Conservation (phyloP, 2,888 invertebrate genomes). For the Cenopis cana region DNA sequence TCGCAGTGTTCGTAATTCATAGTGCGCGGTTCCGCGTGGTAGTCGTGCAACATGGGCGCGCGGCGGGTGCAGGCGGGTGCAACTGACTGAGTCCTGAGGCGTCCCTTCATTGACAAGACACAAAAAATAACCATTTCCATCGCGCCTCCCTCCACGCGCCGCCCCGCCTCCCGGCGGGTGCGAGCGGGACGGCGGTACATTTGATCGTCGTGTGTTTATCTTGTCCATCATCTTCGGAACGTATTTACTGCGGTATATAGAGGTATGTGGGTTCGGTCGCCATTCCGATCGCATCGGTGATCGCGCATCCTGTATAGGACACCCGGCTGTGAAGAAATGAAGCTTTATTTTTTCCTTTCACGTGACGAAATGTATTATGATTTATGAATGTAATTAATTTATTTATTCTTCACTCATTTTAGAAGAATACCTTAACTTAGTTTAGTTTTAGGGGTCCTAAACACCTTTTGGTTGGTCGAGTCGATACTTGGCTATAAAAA, state of each 20-base stretch:
- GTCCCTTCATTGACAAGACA: conserved; percentile 83
- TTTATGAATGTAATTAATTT: neutral
- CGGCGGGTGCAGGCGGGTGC: conserved; percentile 68
- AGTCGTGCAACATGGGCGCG: conserved; percentile 60
- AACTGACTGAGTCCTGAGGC: conserved; percentile 70
- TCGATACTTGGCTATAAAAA: too few species aligned
- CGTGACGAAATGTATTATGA: neutral
- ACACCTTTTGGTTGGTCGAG: too few species aligned
- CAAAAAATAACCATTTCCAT: conserved; percentile 80
- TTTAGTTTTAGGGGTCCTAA: too few species aligned
- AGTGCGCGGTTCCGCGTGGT: conserved; percentile 53
- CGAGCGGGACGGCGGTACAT: conserved; percentile 65
- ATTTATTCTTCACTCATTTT: neutral
- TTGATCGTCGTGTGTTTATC: conserved; percentile 75
- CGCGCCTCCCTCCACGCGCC: conserved; percentile 58
- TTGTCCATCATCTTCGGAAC: conserved; percentile 75
- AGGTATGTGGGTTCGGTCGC: conserved; percentile 64
- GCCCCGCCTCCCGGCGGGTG: conserved; percentile 68
- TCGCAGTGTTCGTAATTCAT: conserved; percentile 78
- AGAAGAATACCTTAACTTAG: too few species aligned
- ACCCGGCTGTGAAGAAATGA: neutral
- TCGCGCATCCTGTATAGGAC: conserved; percentile 68
- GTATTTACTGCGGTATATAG: conserved; percentile 67
- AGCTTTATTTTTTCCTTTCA: neutral
- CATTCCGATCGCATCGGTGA: conserved; percentile 74